phyloP scores from a whole-genome alignment of 2,888 invertebrate species.

The Argyresthia goedartella region DNA sequence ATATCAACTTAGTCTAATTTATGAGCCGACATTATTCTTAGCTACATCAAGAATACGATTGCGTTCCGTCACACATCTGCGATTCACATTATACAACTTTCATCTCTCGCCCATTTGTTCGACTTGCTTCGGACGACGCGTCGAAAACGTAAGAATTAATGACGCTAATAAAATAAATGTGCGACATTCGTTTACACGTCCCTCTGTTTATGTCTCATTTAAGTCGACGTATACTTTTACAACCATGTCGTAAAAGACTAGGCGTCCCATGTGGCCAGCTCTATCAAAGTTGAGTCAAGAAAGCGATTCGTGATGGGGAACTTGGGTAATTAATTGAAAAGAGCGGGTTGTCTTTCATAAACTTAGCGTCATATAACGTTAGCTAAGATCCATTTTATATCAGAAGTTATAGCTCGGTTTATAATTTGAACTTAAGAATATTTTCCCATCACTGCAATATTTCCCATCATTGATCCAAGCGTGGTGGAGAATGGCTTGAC shows the following conservation, averaged over 20 bases:
- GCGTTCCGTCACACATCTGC: constrained; percentile 2
- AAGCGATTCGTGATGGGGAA: too few species aligned
- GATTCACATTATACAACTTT: constrained; percentile 4
- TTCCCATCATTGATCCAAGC: too few species aligned
- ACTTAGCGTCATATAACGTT: too few species aligned
- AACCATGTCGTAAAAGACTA: constrained; percentile 41
- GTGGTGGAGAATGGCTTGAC: too few species aligned
- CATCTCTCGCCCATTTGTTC: constrained; percentile 2
- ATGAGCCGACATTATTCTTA: too few species aligned
- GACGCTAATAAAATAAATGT: constrained; percentile 65
- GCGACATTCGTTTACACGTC: constrained; percentile 67
- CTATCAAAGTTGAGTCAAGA: not conserved
- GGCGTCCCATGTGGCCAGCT: constrained; percentile 44
- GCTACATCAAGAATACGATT: not conserved
- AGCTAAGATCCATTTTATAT: too few species aligned
- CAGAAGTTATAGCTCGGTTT: too few species aligned
- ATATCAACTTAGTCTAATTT: too few species aligned
- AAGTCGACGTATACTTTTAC: constrained; percentile 66
- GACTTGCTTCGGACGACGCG: constrained; percentile 26
- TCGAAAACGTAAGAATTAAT: constrained; percentile 60
- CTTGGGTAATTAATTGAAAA: too few species aligned
- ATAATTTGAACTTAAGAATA: too few species aligned
- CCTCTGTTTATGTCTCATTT: constrained; percentile 68
- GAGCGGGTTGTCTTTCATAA: too few species aligned
- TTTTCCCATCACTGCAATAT: too few species aligned